Evolutionary conservation across 1,140 invertebrate genomes (phyloP), one percentile per base, ranked within the genome.

Genomic region (Drosophila arawakana): DNA sequence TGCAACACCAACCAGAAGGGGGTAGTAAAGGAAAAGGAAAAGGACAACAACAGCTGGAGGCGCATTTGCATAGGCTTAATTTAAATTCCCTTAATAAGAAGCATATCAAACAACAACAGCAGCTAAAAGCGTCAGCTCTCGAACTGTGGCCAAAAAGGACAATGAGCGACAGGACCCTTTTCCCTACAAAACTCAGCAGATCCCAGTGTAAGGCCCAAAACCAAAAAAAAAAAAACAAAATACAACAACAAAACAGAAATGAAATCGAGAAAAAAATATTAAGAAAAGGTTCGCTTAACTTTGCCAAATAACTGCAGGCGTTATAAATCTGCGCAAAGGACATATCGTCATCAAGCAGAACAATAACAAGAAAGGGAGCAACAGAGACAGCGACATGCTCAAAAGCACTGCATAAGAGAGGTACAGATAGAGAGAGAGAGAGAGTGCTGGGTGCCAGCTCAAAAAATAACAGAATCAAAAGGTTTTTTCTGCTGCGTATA

Each of bases 41-140:
- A 34, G 46, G 44, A 4, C 25, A 77, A 79, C 25, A 89, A 76
- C 77, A 78, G 81, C 84, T 75, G 50, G 71, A 49, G 69, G 84
- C 80, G 84, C 75, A 89, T 89, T 89, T 89, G 84, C 84, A 89
- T 89, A 89, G 84, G 84, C 84, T 79, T 89, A 89, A 89, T 89
- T 89, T 84, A 90, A 89, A 89, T 89, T 89, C 80, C 71, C 85
- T 84, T 90, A 89, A 89, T 84, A 81, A 80, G 77, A 68, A 73
- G 77, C 60, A 82, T 69, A 77, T 76, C 68, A 77, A 76, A 62
- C 41, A 72, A 57, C 49, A 49, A 30, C 8, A 44, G 9, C 21
- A 30, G 10, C 35, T n/a, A 49, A 55, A 43, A 30, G 25, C n/a
- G 21, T 1, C 11, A 54, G n/a, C 35, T 34, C 13, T 34, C 25